Evolutionary conservation across 1,140 invertebrate genomes (phyloP), one percentile per base, ranked within the genome.

Genomic region (Neotoxoptera formosana): DNA sequence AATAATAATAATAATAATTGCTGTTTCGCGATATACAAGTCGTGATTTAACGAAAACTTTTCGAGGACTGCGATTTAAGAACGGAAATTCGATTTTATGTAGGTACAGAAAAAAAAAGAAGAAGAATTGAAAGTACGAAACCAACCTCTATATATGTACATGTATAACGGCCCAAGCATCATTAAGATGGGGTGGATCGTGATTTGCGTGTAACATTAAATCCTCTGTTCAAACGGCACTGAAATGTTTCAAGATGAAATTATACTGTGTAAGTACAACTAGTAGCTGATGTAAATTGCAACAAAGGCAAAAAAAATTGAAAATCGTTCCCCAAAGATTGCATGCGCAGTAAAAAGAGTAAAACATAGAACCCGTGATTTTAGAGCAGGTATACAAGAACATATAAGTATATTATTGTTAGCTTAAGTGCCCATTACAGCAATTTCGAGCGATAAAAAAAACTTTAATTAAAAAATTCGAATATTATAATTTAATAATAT

Each of bases 131-230:
- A n/a, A n/a, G 45, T n/a, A 87, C 20, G 45, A 48, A 87, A 20
- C 23, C 30, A 51, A 53, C 23, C n/a, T 34, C 36, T 87, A 47
- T 4, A 67, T 67, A n/a, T n/a, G n/a, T n/a, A n/a, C n/a, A n/a
- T n/a, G n/a, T n/a, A 11, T 47, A 48, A 87, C 45, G 25, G 7
- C 47, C 30, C 14, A 9, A 53, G 36, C 7, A 8, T 53, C 87
- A 53, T 89, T 89, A 89, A 53, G 34, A 89, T 23, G n/a, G 47
- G 21, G n/a, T 76, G 48, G 48, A 53, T 53, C 87, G 87, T 89
- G 87, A 89, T 89, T 89, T 89, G 87, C 87, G 34, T 53, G 48
- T 36, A 89, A 89, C 60, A 76, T 76, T 76, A 76, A 76, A 76
- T n/a, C 17, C 60, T n/a, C 14, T 76, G n/a, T n/a, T 84, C 25